Evolutionary conservation across 2,888 invertebrate species (phyloP), one percentile per base, ranked within the genome.

Genomic region (Pseudococcus longispinus): DNA sequence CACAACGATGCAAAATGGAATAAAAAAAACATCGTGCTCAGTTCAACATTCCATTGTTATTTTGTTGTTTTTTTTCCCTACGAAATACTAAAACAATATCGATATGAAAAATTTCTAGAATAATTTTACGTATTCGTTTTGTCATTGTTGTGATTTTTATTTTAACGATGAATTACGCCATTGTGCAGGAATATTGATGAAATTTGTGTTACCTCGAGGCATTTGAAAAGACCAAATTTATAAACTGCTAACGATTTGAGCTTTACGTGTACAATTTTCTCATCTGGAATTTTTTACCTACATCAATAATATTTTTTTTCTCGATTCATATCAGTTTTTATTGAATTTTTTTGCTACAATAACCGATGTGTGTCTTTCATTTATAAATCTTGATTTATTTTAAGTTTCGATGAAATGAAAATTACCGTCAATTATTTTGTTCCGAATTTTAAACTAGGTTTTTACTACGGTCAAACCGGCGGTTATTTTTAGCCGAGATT

Each of bases 361-460:
- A 23, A 60, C 60, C 5, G 23, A 80, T 42, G n/a, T 42, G 20
- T 80, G 77, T 80, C 77, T 80, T 80, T 80, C 77, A 80, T 77
- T 23, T 15, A 32, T 32, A 32, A 80, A 42, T 20, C 23, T 20
- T 80, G n/a, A 70, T 80, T 42, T 80, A 42, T 80, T 18, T 42
- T 80, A 80, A 80, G 77, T 74, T 74, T 77, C 13, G 20, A 20
- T 80, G 11, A 80, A 80, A 80, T 29, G 20, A 37, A 42, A 80
- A 42, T 80, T 80, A 80, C 77, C 37, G 77, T 80, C 77, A 80
- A 80, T 80, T 80, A 80, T 80, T 80, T 80, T 70, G n/a, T 74
- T 26, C 37, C 37, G 42, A 42, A 80, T 80, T 80, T n/a, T 11
- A 37, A 20, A 37, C 20, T n/a, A n/a, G n/a, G 20, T 42, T 80